Evolutionary conservation across 35 echinoderm and acorn worm species (phyloP), one percentile per base, ranked within the genome.

Genomic region (Ophiothrix spiculata): DNA sequence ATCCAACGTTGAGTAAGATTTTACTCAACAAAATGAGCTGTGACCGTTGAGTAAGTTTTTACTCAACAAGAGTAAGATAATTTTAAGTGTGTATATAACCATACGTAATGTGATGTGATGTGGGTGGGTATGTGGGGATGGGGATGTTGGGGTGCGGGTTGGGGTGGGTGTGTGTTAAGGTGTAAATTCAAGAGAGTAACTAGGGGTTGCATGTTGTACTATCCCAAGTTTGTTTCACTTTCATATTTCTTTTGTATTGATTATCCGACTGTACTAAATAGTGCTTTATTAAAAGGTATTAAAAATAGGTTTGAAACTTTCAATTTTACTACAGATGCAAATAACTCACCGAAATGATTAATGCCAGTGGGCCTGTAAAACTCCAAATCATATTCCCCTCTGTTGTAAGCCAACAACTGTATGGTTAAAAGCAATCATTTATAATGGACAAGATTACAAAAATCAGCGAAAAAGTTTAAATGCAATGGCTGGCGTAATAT

Each of bases 371-470:
- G 0, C 93, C 93, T 33, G 93, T 86, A 77, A 95, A 95, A 80
- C 93, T 95, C 93, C 93, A 95, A 64, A 95, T 95, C 19, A 95
- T 88, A 32, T 60, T 80, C 33, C 86, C 78, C 23, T 91, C 89
- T 28, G 81, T 87, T 36, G 93, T 79, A 23, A 95, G 80, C 93
- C 93, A 95, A 56, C 93, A 95, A 39, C 93, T 95, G 31, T n/a
- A n/a, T n/a, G n/a, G n/a, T n/a, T n/a, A n/a, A n/a, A n/a, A n/a
- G n/a, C n/a, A n/a, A n/a, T n/a, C n/a, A n/a, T n/a, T n/a, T n/a
- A n/a, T n/a, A n/a, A n/a, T n/a, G n/a, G n/a, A n/a, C n/a, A n/a
- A n/a, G n/a, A n/a, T n/a, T n/a, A n/a, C n/a, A n/a, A n/a, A n/a
- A n/a, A n/a, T n/a, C n/a, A n/a, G n/a, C n/a, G n/a, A 32, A 46